These are phyloP conservation scores for Yponomeuta plumbellus DNA, from an alignment of 2,888 invertebrate genomes.

Conservation along the genomic window DNA sequence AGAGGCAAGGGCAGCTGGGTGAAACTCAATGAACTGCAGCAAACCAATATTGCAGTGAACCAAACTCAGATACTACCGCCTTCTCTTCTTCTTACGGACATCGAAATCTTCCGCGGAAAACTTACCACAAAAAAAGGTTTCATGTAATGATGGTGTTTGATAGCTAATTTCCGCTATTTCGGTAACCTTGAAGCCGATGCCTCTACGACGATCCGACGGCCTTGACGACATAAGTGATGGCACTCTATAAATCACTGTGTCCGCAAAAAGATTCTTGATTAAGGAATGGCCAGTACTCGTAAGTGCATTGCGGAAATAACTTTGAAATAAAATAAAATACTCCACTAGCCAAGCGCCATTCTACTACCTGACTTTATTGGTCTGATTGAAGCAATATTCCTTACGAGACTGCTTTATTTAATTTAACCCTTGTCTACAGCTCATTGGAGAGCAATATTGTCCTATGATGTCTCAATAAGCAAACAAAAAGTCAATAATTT, in stretches of 20 bases:
- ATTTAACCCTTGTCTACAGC: not conserved
- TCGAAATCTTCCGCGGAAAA: not conserved
- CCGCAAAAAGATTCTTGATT: not conserved
- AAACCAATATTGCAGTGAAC: no score
- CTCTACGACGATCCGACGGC: not conserved
- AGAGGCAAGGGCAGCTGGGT: no score
- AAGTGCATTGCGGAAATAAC: not conserved
- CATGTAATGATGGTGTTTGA: not conserved
- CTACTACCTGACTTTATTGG: not conserved
- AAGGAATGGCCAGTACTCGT: no score
- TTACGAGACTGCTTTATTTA: not conserved
- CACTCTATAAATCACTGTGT: not conserved
- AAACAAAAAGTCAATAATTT: slow-evolving; percentile 47
- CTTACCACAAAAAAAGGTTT: no score
- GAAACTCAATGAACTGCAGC: no score
- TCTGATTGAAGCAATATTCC: not conserved
- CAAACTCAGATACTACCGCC: no score
- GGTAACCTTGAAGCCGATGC: slow-evolving; percentile 2
- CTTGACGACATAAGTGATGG: not conserved
- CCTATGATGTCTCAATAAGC: slow-evolving; percentile 35
- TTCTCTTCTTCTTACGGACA: not conserved
- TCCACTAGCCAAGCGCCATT: no score
- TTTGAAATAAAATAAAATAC: not conserved
- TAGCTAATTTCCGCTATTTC: slow-evolving; percentile 1
- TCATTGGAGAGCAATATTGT: not conserved